Evolutionary conservation across 1,140 invertebrate species (phyloP).

Genomic region (Achatina immaculata): DNA sequence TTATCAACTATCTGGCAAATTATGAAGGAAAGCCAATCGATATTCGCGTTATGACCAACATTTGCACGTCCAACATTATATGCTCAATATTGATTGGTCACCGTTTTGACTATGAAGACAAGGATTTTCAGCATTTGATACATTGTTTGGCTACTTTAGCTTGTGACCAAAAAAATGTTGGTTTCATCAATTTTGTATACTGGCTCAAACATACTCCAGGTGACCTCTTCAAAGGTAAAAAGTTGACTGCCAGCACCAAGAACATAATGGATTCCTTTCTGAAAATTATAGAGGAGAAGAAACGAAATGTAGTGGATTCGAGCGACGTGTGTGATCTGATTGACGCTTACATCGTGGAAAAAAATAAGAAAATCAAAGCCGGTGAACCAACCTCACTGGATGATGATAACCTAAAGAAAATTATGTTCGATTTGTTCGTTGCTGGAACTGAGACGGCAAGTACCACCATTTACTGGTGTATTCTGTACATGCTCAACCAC

Average conservation of each 20-base stretch:
- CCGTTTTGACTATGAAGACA: conserved; percentile 70
- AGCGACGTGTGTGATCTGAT: conserved; percentile 43
- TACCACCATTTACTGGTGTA: conserved; percentile 86
- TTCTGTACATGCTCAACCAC: conserved; percentile 84
- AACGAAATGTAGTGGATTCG: conserved; percentile 12
- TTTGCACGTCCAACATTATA: conserved; percentile 48
- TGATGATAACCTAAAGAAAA: conserved; percentile 34
- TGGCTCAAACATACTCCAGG: conserved; percentile 43
- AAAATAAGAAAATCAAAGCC: conserved; percentile 16
- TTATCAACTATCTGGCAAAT: conserved; percentile 19
- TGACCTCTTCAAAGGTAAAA: conserved; percentile 43
- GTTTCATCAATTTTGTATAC: conserved; percentile 42
- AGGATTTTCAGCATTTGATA: conserved; percentile 34
- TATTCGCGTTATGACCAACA: conserved; percentile 27
- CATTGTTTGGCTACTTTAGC: conserved; percentile 27
- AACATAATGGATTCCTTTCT: conserved; percentile 17
- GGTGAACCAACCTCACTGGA: conserved; percentile 9
- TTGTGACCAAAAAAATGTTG: background rate
- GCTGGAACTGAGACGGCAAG: conserved; percentile 90
- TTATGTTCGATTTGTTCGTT: conserved; percentile 70
- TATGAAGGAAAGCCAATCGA: conserved; percentile 36
- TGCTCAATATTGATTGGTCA: conserved; percentile 46
- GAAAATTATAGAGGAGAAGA: background rate
- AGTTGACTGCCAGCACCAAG: conserved; percentile 24
- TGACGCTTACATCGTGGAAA: conserved; percentile 46